These are phyloP conservation scores for Stenotaenia linearis DNA, from an alignment of 2,888 invertebrate genomes.

Conservation along the genomic window DNA sequence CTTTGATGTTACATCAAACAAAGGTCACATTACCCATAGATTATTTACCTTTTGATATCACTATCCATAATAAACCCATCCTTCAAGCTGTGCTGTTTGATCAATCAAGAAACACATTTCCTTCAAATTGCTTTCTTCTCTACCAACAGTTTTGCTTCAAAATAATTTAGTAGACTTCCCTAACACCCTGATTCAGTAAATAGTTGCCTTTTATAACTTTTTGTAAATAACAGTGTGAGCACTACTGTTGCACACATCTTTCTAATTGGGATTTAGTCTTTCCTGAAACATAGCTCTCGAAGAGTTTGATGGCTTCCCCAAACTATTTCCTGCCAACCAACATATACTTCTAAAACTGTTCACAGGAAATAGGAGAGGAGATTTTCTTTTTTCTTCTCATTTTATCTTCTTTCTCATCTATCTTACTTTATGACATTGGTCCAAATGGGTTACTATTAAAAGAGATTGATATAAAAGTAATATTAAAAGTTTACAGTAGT, in stretches of 20 bases:
- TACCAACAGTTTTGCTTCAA: too few species aligned
- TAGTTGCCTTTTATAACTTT: background rate
- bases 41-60: too few species aligned
- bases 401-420: background rate
- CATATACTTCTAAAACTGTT: background rate
- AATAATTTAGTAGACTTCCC: too few species aligned
- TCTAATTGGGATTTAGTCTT: slow-evolving; percentile 8
- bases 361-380: slow-evolving; percentile 7
- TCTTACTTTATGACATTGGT: background rate
- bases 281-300: slow-evolving; percentile 23
- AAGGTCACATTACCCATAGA: too few species aligned
- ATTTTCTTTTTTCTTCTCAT: background rate
- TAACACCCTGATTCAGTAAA: too few species aligned
- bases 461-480: background rate
- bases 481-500: background rate
- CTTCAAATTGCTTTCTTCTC: too few species aligned
- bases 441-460: slow-evolving; percentile 4
- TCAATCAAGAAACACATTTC: too few species aligned
- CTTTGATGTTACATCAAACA: too few species aligned
- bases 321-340: slow-evolving; percentile 5
- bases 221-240: background rate
- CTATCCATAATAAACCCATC: too few species aligned
- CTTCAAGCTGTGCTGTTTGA: too few species aligned
- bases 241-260: background rate
- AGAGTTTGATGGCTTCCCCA: slow-evolving; percentile 16